Evolutionary conservation across 2,888 invertebrate species (phyloP).

Genomic region (Eilema caniola): DNA sequence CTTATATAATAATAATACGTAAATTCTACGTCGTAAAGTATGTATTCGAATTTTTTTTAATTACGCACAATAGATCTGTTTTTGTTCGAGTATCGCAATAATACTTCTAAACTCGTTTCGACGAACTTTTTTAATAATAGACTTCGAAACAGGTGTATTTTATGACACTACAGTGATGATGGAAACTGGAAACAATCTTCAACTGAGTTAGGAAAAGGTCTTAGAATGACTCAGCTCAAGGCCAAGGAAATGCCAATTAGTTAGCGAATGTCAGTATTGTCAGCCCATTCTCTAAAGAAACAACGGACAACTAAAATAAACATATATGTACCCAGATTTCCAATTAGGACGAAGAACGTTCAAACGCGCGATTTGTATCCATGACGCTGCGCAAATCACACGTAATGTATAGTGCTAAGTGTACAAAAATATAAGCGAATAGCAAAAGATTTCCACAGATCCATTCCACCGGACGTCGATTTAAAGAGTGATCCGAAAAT

Average conservation of each 20-base stretch:
- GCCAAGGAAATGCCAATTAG: too few species aligned
- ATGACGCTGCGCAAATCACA: too few species aligned
- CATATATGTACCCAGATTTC: neutral
- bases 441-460: too few species aligned
- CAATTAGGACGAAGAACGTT: neutral
- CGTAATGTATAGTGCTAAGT: too few species aligned
- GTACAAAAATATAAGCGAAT: too few species aligned
- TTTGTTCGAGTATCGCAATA: neutral
- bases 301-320: neutral
- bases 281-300: neutral
- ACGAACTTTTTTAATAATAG: neutral
- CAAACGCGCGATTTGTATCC: too few species aligned
- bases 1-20: neutral
- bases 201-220: too few species aligned
- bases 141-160: neutral
- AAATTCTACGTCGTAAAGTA: too few species aligned
- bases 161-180: neutral
- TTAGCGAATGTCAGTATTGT: too few species aligned
- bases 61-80: neutral
- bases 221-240: too few species aligned
- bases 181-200: neutral
- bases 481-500: too few species aligned
- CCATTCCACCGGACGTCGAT: too few species aligned
- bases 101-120: neutral
- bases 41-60: neutral